These are phyloP conservation scores for Drosophila acutilabella DNA, from an alignment of 2,888 invertebrate species.

Conservation along the genomic window DNA sequence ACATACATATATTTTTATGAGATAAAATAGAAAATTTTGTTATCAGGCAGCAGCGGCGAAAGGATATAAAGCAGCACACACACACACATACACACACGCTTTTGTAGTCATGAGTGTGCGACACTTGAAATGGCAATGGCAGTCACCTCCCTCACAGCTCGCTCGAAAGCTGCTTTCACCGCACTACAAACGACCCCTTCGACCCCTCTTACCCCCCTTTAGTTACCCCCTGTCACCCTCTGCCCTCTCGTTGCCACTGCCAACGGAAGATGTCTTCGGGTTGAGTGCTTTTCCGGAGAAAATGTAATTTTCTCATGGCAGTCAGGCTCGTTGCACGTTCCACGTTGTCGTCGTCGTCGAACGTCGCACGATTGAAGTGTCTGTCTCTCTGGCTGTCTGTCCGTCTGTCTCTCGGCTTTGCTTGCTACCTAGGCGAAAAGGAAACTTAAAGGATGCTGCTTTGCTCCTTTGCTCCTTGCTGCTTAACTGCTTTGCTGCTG, in stretches of 20 bases:
- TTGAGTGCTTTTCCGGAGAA: constrained; percentile 81
- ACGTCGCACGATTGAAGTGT: constrained; percentile 79
- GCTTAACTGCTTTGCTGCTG: constrained; percentile 13
- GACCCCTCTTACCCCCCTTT: too few species aligned
- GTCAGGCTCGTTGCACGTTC: constrained; percentile 51
- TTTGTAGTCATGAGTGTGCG: constrained; percentile 46
- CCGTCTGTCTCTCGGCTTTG: not conserved
- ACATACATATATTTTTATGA: constrained; percentile 76
- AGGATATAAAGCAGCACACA: constrained; percentile 75
- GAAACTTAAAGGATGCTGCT: constrained; percentile 77
- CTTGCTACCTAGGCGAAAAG: constrained; percentile 75
- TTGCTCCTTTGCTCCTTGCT: constrained; percentile 34
- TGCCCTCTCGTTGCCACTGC: constrained; percentile 56
- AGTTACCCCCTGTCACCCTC: constrained; percentile 4
- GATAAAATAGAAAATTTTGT: constrained; percentile 82
- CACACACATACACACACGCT: constrained; percentile 47
- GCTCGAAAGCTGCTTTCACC: constrained; percentile 36
- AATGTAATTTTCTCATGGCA: constrained; percentile 82
- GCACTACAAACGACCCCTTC: constrained; percentile 23
- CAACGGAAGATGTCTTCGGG: constrained; percentile 80
- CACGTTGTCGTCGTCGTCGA: constrained; percentile 53
- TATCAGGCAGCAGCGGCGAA: constrained; percentile 79
- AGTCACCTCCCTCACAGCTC: constrained; percentile 51
- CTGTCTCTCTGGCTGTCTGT: constrained; percentile 55
- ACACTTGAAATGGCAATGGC: constrained; percentile 75